Conservation (phyloP, 2,797 vertebrate genomes). For the Typhlichthys eigenmanni region DNA sequence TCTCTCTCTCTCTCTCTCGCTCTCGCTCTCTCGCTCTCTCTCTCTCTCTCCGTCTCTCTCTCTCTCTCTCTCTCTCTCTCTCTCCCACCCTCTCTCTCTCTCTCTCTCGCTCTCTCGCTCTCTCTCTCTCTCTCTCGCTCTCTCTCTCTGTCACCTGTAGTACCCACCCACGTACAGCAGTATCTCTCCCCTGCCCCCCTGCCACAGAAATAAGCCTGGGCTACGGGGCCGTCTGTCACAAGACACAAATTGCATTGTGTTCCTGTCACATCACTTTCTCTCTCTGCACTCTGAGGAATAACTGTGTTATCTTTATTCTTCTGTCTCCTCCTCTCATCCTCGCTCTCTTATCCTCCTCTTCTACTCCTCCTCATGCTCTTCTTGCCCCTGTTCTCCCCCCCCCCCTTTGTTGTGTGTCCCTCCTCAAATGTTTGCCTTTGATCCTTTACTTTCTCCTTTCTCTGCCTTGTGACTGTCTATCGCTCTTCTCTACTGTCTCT, state of each 20-base stretch:
- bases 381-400: too few relatives aligned
- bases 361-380: too few relatives aligned
- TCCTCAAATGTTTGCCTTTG: too few relatives aligned
- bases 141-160: not conserved
- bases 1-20: not conserved
- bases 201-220: conserved; percentile 52
- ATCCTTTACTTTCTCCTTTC: too few relatives aligned
- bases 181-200: conserved; percentile 45
- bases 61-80: too few relatives aligned
- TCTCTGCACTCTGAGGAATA: conserved; percentile 33
- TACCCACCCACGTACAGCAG: not conserved
- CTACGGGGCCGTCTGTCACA: conserved; percentile 49
- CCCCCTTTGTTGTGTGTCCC: too few relatives aligned
- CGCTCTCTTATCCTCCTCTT: conserved; percentile 4
- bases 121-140: not conserved
- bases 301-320: conserved; percentile 5
- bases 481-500: not conserved
- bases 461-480: too few relatives aligned
- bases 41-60: not conserved
- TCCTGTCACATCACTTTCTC: conserved; percentile 54
- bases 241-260: conserved; percentile 56
- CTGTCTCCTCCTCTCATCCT: not conserved
- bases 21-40: not conserved
- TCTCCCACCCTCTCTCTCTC: not conserved
- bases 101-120: not conserved